Base-by-base conservation (phyloP, 2,797 vertebrate genomes). In the Morelia viridis region DNA sequence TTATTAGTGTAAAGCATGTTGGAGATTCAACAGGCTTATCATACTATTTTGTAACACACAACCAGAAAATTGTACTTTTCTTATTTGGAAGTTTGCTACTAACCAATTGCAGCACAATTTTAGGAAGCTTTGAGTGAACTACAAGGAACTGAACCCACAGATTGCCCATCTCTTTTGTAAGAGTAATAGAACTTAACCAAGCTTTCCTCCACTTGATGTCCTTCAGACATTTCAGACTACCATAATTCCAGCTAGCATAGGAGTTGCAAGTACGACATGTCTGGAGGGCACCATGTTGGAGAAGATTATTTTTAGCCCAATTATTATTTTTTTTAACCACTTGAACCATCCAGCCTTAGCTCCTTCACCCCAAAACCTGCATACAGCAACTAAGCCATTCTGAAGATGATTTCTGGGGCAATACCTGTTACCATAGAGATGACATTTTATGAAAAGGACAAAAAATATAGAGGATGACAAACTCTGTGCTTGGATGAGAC, bases 371-470 rank as follows among this genome's bases (percentile, higher is more conserved):
- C 89, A 22, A 41, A 28, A 28, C n/a, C 41, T 35, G 88, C 60
- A 35, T 62, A 76, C 41, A 62, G 58, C 97, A 98, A 98, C 98
- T 98, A 98, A 97, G 95, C 97, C 98, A 97, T 98, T 98, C 98
- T 96, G 97, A 98, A 98, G 98, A 98, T 98, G 97, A 98, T 98
- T 98, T 98, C 98, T 98, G 98, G 97, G 98, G 98, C 71, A 91
- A 97, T 98, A 98, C 97, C 98, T 97, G 98, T 98, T 98, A 97
- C 98, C 98, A 98, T 98, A 98, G 98, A 94, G 97, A 98, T 98
- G 98, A 98, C 98, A 98, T 98, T 98, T 98, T 98, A 96, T 97
- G 97, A 98, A 98, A 98, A 98, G 98, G 97, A 98, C 97, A 97
- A 98, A 98, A 98, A 98, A 98, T 98, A 98, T 97, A 98, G 98